Evolutionary conservation across 1,140 invertebrate species (phyloP).

Genomic region (Hylaeus anthracinus): DNA sequence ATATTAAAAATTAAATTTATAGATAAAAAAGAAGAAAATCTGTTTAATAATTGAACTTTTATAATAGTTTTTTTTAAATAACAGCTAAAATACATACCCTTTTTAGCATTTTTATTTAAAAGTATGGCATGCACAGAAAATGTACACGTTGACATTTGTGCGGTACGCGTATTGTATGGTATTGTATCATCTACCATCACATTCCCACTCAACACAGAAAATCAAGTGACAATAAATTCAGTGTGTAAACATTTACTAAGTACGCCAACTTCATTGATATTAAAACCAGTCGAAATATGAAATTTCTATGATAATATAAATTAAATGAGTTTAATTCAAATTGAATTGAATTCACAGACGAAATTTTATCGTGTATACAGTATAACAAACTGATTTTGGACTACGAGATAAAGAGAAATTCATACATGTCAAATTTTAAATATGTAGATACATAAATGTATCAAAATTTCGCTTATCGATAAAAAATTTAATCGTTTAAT

Average conservation of each 20-base stretch:
- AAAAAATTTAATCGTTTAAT: too few relatives aligned
- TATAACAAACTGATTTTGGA: not conserved
- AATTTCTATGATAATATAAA: not conserved
- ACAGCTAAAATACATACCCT: not conserved
- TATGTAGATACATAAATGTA: not conserved
- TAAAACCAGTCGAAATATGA: not conserved
- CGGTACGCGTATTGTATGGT: too few relatives aligned
- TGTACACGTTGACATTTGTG: constrained; percentile 30
- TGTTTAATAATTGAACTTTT: not conserved
- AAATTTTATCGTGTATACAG: not conserved
- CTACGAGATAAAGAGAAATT: not conserved
- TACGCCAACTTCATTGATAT: not conserved
- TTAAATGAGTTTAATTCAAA: not conserved
- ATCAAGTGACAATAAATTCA: not conserved
- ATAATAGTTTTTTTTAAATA: not conserved
- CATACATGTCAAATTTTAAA: not conserved
- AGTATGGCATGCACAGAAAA: not conserved
- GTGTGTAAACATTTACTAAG: not conserved
- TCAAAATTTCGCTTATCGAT: not conserved
- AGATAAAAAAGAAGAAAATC: not conserved
- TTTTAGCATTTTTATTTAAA: constrained; percentile 1
- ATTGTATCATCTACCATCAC: not conserved
- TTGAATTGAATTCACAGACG: not conserved
- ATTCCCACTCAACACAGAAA: not conserved
- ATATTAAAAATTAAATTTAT: not conserved